Conservation (phyloP, 2,888 invertebrate species). For the Rhaphigaster nebulosa region DNA sequence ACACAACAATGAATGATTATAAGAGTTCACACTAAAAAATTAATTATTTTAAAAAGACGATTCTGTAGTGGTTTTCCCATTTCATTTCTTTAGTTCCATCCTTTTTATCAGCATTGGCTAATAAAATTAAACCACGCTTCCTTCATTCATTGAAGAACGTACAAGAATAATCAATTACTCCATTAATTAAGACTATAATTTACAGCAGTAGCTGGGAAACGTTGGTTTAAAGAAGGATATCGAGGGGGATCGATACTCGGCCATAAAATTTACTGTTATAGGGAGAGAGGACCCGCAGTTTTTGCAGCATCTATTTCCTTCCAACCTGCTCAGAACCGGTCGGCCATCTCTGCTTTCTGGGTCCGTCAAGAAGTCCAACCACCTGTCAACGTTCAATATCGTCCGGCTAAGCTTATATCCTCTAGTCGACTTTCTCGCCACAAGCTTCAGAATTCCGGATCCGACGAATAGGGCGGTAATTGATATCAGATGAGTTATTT, state of each 20-base stretch:
- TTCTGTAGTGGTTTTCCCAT: no score
- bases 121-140: neutral
- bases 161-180: neutral
- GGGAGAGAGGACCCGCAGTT: neutral
- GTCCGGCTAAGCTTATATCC: neutral
- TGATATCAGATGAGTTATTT: neutral
- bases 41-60: no score
- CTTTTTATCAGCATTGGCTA: neutral
- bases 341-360: neutral
- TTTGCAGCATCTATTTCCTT: conserved; percentile 14
- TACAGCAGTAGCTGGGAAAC: neutral
- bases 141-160: neutral
- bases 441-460: neutral
- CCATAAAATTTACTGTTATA: conserved; percentile 34
- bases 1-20: no score
- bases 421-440: neutral
- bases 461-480: neutral
- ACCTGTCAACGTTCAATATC: neutral
- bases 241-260: neutral
- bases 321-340: conserved; percentile 11
- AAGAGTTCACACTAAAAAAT: no score
- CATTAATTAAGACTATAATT: neutral
- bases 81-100: neutral
- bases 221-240: neutral
- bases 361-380: neutral